Base-by-base conservation (phyloP, 2,888 invertebrate species). In the Globia sparganii region DNA sequence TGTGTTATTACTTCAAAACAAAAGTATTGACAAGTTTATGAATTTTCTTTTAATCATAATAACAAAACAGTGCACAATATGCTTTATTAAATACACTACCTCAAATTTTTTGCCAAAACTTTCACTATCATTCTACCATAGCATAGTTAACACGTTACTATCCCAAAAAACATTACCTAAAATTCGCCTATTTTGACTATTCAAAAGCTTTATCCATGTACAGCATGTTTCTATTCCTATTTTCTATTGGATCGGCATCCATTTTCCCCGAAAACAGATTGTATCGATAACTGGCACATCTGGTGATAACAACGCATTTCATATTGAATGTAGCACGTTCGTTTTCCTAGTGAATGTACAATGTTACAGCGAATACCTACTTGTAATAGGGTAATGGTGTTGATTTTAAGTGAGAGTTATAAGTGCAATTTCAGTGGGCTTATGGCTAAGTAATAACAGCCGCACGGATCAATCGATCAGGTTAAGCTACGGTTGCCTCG, bases 281-380 rank as follows among this genome's bases (percentile, higher is more conserved):
- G 78, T 85, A 78, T 80, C 72, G 72, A 83, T 72, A 83, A 66
- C 72, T 61, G 72, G 61, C 66, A 80, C 83, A 83, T 84, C 83
- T 83, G 83, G 76, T 80, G 69, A 72, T 76, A 83, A 80, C 76
- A 80, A 84, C 84, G 76, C 84, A 58, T 84, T 83, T 76, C 81
- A 76, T 80, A 83, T 76, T 69, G 76, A 72, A 84, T 62, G 49
- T 80, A 69, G 56, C 59, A 46, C 59, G 64, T 62, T 46, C 62
- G 28, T 58, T 80, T 84, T 66, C 72, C 80, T 76, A 72, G 61
- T 62, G 75, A 65, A 76, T 69, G 68, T 80, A 53, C 59, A 76
- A 56, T 64, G 34, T 53, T 64, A 34, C 65, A 28, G 62, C 37
- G 49, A 40, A 18, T 61, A 59, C 3, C 28, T 46, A 53, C 6